Conservation (phyloP, 2,797 vertebrate species). For the Parauchenoglanis ngamensis region DNA sequence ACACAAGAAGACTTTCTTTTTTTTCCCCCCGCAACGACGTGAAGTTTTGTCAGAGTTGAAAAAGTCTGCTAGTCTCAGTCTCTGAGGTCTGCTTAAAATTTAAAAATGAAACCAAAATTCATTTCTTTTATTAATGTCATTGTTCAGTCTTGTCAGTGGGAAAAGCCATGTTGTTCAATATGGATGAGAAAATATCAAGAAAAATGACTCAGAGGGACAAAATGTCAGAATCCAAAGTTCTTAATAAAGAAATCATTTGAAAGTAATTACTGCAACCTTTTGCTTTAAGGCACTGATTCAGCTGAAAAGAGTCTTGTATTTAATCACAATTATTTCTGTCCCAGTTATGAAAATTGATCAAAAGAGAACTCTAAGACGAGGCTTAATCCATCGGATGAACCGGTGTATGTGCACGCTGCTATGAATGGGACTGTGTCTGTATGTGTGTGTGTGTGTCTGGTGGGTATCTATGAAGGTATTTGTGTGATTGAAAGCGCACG, state of each 20-base stretch:
- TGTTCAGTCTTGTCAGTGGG: conserved; percentile 34
- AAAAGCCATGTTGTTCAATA: conserved; percentile 28
- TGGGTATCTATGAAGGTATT: not conserved
- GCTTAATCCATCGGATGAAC: not conserved
- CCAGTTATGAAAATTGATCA: not conserved
- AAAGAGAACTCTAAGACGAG: not conserved
- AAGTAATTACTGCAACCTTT: conserved; percentile 6
- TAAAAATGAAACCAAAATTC: not conserved
- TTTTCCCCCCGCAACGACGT: not conserved
- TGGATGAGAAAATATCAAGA: conserved; percentile 18
- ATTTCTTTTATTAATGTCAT: conserved; percentile 30
- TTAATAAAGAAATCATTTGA: conserved; percentile 20
- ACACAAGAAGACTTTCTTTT: not conserved
- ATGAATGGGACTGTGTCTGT: not conserved
- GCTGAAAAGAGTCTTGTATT: not conserved
- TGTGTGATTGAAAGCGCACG: not conserved
- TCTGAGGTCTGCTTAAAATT: conserved; percentile 27
- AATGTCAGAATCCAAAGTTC: not conserved
- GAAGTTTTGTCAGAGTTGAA: conserved; percentile 5
- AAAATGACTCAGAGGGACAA: conserved; percentile 4
- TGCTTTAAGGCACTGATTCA: conserved; percentile 4
- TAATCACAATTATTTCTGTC: not conserved
- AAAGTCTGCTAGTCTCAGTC: conserved; percentile 7
- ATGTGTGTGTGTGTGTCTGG: not conserved
- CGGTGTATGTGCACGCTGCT: not conserved